Conservation (phyloP, 2,113 vertebrate species). For the Lathamus discolor region DNA sequence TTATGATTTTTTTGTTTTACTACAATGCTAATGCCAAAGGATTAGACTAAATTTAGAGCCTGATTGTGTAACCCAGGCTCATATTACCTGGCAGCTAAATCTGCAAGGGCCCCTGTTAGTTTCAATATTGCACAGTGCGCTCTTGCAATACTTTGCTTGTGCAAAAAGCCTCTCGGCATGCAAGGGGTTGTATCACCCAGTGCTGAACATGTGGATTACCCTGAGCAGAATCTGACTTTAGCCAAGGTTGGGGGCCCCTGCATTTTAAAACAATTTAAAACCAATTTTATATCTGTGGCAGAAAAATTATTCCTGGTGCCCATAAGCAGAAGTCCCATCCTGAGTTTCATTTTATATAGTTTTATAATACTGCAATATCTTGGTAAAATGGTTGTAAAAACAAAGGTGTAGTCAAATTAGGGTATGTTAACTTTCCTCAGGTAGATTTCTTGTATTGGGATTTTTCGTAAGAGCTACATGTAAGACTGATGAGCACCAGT, state of each 20-base stretch:
- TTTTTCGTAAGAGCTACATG: neutral
- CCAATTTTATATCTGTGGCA: neutral
- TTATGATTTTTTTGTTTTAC: neutral
- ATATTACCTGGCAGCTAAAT: neutral
- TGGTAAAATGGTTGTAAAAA: neutral
- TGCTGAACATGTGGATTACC: neutral
- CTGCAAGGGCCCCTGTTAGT: neutral
- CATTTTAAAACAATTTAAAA: neutral
- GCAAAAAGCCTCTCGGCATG: neutral
- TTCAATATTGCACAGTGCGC: neutral
- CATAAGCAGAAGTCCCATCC: neutral
- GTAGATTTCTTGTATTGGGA: neutral
- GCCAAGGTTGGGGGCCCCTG: neutral
- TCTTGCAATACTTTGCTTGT: neutral
- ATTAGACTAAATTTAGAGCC: neutral
- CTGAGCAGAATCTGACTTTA: neutral
- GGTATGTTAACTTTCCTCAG: neutral
- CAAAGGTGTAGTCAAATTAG: neutral
- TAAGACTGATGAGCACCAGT: neutral
- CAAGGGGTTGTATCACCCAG: neutral
- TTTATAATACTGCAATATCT: neutral
- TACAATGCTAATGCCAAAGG: slow-evolving; percentile 6
- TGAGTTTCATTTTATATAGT: neutral
- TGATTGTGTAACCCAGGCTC: neutral
- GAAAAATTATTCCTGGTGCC: neutral